A percentile compares a stretch with the other conserved stretches of the same genome.
These are phyloP conservation scores for Falco naumanni DNA, from an alignment of 2,797 vertebrate species.

Conservation along the genomic window DNA sequence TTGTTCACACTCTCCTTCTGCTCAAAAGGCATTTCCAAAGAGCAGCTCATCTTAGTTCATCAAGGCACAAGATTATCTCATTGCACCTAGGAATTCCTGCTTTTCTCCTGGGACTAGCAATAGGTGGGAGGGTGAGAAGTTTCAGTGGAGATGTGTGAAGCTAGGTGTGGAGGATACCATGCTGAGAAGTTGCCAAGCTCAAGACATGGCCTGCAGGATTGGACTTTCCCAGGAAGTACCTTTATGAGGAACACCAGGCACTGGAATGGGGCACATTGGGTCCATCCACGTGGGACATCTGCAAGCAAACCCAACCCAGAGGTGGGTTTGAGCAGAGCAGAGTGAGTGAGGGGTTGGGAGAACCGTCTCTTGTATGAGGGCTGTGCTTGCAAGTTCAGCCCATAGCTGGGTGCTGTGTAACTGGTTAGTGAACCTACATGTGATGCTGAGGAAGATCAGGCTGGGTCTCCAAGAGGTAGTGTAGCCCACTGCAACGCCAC, in stretches of 20 bases:
- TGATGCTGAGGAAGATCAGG: not conserved
- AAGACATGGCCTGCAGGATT: not conserved
- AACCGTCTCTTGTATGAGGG: not conserved
- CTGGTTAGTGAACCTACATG: not conserved
- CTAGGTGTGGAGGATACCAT: not conserved
- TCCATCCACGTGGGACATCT: accelerated
- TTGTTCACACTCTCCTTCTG: not conserved
- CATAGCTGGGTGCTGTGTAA: not conserved
- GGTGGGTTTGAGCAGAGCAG: not conserved
- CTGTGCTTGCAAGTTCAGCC: not conserved
- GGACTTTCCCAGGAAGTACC: not conserved
- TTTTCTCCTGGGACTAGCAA: not conserved
- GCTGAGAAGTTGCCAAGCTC: not conserved
- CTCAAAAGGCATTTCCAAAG: not conserved
- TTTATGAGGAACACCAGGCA: not conserved
- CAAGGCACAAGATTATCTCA: not conserved
- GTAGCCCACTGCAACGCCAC: not conserved
- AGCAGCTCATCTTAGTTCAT: not conserved
- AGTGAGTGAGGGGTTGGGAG: not conserved
- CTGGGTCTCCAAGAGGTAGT: not conserved
- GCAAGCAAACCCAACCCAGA: not conserved
- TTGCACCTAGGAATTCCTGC: too few species aligned
- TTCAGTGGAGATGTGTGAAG: not conserved
- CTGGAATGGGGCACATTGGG: not conserved
- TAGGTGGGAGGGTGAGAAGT: not conserved